These are phyloP conservation scores for Lithobius niger DNA, from an alignment of 1,140 invertebrate species.

Conservation along the genomic window DNA sequence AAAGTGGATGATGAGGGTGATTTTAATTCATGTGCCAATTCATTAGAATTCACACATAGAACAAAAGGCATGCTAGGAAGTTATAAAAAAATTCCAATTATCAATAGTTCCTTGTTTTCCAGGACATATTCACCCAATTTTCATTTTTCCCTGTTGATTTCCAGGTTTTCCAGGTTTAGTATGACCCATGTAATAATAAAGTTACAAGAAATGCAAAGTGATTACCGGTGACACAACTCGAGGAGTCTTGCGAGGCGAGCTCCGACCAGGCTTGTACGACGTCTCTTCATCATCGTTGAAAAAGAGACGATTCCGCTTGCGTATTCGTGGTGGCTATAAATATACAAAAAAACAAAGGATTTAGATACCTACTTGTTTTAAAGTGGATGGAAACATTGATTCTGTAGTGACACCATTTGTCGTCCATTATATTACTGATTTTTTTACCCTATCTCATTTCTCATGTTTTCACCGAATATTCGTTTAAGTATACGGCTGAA, in stretches of 20 bases:
- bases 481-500: too few relatives aligned
- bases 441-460: too few relatives aligned
- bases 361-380: neutral
- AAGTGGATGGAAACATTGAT: conserved; percentile 2
- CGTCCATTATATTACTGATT: too few relatives aligned
- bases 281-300: conserved; percentile 63
- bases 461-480: too few relatives aligned
- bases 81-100: neutral
- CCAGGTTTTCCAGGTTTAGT: conserved; percentile 4
- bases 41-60: neutral
- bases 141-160: too few relatives aligned
- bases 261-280: conserved; percentile 19
- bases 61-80: neutral
- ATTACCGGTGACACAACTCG: conserved; percentile 15
- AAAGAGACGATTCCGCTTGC: conserved; percentile 80
- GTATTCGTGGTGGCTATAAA: conserved; percentile 58
- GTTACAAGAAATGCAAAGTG: conserved; percentile 7
- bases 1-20: too few relatives aligned
- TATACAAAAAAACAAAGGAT: conserved; percentile 10
- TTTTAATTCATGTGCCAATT: neutral
- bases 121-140: too few relatives aligned
- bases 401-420: neutral
- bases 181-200: conserved; percentile 7
- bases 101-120: too few relatives aligned
- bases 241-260: conserved; percentile 27